Evolutionary conservation across 92 coral and sea anemone genomes (phyloP).

Genomic region (Micromussa lordhowensis): DNA sequence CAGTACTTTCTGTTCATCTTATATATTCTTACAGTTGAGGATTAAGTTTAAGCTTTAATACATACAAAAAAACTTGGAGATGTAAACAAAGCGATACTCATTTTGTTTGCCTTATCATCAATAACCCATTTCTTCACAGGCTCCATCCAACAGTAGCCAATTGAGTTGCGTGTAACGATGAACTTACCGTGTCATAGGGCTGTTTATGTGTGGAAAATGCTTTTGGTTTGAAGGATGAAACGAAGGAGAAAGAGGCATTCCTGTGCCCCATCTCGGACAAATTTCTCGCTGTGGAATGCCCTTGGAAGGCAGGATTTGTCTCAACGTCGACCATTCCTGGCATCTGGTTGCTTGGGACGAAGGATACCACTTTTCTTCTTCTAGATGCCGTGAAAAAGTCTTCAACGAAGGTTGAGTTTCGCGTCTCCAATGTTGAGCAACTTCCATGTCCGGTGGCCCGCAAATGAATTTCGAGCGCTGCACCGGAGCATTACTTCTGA

Average conservation of each 20-base stretch:
- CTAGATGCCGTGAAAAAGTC: constrained; percentile 87
- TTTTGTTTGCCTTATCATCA: not conserved
- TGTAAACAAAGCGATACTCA: constrained; percentile 28
- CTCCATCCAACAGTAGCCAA: not conserved
- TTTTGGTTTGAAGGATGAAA: constrained; percentile 58
- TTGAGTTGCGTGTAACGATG: not conserved
- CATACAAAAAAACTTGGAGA: not conserved
- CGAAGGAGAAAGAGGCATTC: constrained; percentile 44
- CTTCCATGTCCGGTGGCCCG: constrained; percentile 36
- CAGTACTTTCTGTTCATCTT: too few species aligned
- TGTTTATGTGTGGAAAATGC: constrained; percentile 93
- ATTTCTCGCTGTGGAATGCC: constrained; percentile 73
- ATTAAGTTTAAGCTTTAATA: too few species aligned
- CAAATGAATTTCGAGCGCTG: constrained; percentile 89
- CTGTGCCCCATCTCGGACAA: constrained; percentile 96
- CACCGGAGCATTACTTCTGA: constrained; percentile 94
- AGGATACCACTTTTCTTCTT: constrained; percentile 86
- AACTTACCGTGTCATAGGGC: constrained; percentile 96
- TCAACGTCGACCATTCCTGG: constrained; percentile 96
- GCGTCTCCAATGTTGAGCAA: constrained; percentile 86
- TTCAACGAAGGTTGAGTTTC: constrained; percentile 83
- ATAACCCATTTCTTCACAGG: not conserved
- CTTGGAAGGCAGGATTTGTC: constrained; percentile 91
- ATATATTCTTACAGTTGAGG: too few species aligned
- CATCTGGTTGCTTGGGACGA: constrained; percentile 92